phyloP scores from a whole-genome alignment of 2,888 invertebrate genomes.

The Lasioglossum figueresi region DNA sequence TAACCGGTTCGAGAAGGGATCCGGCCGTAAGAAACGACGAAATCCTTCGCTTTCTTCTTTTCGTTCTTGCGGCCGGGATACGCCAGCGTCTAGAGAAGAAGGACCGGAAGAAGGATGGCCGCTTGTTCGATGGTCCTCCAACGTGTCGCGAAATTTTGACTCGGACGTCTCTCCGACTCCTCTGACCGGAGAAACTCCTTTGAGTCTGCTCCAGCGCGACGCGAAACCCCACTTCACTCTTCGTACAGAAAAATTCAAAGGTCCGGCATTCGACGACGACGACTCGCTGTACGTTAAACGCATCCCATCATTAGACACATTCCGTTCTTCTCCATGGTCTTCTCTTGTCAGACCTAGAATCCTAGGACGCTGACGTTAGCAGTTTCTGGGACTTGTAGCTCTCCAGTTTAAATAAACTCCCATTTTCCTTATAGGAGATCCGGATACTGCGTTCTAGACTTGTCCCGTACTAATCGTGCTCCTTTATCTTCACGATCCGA shows the following conservation, averaged over 20 bases:
- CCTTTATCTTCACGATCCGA: background rate
- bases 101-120: slow-evolving; percentile 52
- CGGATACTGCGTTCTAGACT: background rate
- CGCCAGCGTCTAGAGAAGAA: slow-evolving; percentile 37
- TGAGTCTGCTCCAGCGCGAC: background rate
- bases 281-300: background rate
- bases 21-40: slow-evolving; percentile 68
- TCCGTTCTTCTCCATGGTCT: background rate
- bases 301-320: background rate
- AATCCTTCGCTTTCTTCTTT: slow-evolving; percentile 64
- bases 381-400: background rate
- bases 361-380: background rate
- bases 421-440: background rate
- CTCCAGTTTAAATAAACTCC: background rate
- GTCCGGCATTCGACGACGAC: background rate
- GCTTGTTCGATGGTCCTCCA: slow-evolving; percentile 43
- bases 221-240: background rate
- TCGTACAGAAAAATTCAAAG: background rate
- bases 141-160: slow-evolving; percentile 48
- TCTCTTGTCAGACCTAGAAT: background rate
- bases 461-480: background rate
- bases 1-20: slow-evolving; percentile 75
- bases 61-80: slow-evolving; percentile 48
- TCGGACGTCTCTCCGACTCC: slow-evolving; percentile 4
- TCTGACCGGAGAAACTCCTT: slow-evolving; percentile 7